Evolutionary conservation across 2,888 invertebrate genomes (phyloP).

Genomic region (Amphimallon solstitiale): DNA sequence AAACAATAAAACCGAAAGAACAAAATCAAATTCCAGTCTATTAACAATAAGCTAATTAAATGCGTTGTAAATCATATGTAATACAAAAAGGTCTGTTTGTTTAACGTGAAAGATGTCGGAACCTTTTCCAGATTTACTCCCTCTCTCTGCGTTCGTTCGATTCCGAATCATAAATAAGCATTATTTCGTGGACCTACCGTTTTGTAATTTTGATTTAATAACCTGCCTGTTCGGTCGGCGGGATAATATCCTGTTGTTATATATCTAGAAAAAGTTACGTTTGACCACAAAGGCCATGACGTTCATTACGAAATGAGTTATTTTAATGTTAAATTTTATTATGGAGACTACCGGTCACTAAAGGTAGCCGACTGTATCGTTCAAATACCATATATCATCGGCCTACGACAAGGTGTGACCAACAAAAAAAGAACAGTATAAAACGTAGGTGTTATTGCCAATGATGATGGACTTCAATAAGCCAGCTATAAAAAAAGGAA

Average conservation of each 20-base stretch:
- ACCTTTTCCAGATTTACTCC: slow-evolving; percentile 3
- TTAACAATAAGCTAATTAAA: slow-evolving; percentile 22
- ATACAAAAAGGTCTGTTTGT: slow-evolving; percentile 16
- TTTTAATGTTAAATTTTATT: slow-evolving; percentile 32
- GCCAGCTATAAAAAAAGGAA: background rate
- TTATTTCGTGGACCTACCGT: slow-evolving; percentile 27
- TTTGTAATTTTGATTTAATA: slow-evolving; percentile 31
- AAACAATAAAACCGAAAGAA: no score
- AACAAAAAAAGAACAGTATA: background rate
- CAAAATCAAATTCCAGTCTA: slow-evolving; percentile 9
- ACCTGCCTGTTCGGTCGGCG: slow-evolving; percentile 4
- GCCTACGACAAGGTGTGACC: slow-evolving; percentile 29
- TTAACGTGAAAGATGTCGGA: slow-evolving; percentile 6
- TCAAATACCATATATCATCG: slow-evolving; percentile 17
- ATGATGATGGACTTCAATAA: slow-evolving; percentile 13
- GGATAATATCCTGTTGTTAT: background rate
- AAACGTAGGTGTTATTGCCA: slow-evolving; percentile 23
- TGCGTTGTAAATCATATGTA: slow-evolving; percentile 15
- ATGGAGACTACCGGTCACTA: slow-evolving; percentile 19
- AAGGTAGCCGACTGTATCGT: slow-evolving; percentile 23
- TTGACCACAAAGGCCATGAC: background rate
- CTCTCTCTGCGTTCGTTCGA: no score
- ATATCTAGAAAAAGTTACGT: background rate
- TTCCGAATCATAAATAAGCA: slow-evolving; percentile 24
- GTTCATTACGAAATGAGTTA: slow-evolving; percentile 28